Evolutionary conservation across 2,113 vertebrate species (phyloP).

Genomic region (Salvator merianae): DNA sequence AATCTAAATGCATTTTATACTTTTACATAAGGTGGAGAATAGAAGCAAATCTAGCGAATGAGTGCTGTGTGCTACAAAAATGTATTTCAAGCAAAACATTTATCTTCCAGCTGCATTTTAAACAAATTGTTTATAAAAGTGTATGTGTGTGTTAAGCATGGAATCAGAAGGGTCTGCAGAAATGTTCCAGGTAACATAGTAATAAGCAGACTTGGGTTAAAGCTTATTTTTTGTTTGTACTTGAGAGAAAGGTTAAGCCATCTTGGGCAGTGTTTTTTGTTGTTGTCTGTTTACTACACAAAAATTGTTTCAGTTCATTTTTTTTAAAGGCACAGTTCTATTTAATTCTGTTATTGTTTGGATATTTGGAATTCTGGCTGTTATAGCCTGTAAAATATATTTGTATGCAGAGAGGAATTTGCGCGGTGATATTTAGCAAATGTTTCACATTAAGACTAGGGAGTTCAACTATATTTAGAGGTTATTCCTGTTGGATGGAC

Average conservation of each 20-base stretch:
- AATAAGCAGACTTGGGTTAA: not conserved
- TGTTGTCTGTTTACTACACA: not conserved
- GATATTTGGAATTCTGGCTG: not conserved
- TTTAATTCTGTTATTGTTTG: not conserved
- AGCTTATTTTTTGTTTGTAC: not conserved
- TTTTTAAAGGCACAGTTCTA: not conserved
- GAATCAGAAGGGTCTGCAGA: rapidly evolving
- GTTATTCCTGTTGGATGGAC: constrained; percentile 11
- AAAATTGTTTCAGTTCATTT: rapidly evolving
- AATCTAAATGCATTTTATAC: not conserved
- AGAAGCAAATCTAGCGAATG: not conserved
- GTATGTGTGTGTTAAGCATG: no score
- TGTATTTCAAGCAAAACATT: not conserved
- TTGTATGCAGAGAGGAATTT: constrained; percentile 28
- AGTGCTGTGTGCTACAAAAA: not conserved
- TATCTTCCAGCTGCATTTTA: not conserved
- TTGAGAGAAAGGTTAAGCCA: rapidly evolving
- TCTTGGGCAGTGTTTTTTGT: rapidly evolving
- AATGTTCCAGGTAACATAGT: rapidly evolving
- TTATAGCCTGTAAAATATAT: not conserved
- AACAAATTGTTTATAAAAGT: rapidly evolving
- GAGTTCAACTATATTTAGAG: constrained; percentile 7
- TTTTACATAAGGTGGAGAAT: rapidly evolving
- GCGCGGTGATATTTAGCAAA: constrained; percentile 36
- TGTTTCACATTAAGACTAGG: constrained; percentile 27